These are phyloP conservation scores for Pelagia noctiluca DNA, from an alignment of 30 jellyfish, hydroid and myxozoan species.

Conservation along the genomic window DNA sequence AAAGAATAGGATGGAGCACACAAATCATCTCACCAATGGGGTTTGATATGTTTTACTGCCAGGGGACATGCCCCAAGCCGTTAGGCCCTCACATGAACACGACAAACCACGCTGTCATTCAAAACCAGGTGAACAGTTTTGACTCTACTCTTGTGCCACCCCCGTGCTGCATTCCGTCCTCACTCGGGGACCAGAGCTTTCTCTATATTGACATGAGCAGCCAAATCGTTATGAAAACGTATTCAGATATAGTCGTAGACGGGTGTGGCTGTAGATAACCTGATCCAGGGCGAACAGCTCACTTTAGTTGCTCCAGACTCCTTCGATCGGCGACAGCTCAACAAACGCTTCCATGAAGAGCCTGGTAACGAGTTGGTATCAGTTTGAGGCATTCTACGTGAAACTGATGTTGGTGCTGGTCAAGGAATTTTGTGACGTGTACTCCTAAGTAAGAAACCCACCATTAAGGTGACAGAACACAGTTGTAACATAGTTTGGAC, in stretches of 20 bases:
- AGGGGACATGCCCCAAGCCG: slow-evolving; percentile 94
- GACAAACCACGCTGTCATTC: slow-evolving; percentile 96
- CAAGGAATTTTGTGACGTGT: too few relatives aligned
- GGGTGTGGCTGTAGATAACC: slow-evolving; percentile 95
- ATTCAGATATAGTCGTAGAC: slow-evolving; percentile 72
- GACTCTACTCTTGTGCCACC: slow-evolving; percentile 84
- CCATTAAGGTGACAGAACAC: too few relatives aligned
- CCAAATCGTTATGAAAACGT: slow-evolving; percentile 75
- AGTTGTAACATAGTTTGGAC: too few relatives aligned
- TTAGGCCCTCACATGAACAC: slow-evolving; percentile 90
- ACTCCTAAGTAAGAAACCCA: too few relatives aligned
- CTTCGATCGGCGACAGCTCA: too few relatives aligned
- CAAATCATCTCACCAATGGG: slow-evolving; percentile 86
- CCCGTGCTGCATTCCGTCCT: slow-evolving; percentile 91
- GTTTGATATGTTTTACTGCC: slow-evolving; percentile 82
- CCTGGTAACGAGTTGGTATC: too few relatives aligned
- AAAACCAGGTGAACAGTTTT: slow-evolving; percentile 81
- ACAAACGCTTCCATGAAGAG: too few relatives aligned
- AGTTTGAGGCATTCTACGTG: too few relatives aligned
- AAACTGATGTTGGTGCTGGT: too few relatives aligned
- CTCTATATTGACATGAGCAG: slow-evolving; percentile 52
- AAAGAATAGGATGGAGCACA: slow-evolving; percentile 83
- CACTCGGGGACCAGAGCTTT: slow-evolving; percentile 77
- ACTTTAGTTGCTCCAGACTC: too few relatives aligned
- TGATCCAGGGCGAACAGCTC: background rate